Evolutionary conservation across 1,140 invertebrate genomes (phyloP).

Genomic region (Octopus bimaculoides): DNA sequence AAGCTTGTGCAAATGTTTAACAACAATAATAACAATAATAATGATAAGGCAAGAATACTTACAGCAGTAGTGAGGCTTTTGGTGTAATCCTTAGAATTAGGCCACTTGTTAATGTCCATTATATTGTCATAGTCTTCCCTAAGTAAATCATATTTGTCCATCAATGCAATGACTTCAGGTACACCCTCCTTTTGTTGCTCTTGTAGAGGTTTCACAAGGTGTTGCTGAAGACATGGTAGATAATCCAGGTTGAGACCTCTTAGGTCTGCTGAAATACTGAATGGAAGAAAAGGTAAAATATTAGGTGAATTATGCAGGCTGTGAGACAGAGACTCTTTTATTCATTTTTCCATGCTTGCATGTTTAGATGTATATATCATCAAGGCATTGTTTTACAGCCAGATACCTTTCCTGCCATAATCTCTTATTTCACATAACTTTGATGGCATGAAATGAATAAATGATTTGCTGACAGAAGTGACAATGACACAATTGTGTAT

Average conservation of each 20-base stretch:
- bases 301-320: no score
- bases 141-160: slow-evolving; percentile 79
- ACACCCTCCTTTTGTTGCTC: slow-evolving; percentile 68
- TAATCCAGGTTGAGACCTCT: slow-evolving; percentile 68
- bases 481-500: no score
- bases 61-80: slow-evolving; percentile 77
- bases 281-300: slow-evolving; percentile 15
- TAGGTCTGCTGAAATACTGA: slow-evolving; percentile 51
- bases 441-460: no score
- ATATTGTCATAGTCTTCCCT: slow-evolving; percentile 89
- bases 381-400: no score
- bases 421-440: no score
- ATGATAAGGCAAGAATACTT: slow-evolving; percentile 16
- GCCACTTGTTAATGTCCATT: slow-evolving; percentile 81
- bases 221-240: slow-evolving; percentile 68
- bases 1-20: not conserved
- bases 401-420: no score
- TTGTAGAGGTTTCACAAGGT: slow-evolving; percentile 73
- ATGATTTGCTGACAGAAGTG: no score
- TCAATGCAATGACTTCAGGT: slow-evolving; percentile 69
- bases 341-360: no score
- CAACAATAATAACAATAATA: not conserved
- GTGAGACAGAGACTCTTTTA: no score
- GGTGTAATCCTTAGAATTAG: slow-evolving; percentile 73
- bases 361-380: no score